Base-by-base conservation (phyloP, 2,888 invertebrate genomes). In the Alitta virens region DNA sequence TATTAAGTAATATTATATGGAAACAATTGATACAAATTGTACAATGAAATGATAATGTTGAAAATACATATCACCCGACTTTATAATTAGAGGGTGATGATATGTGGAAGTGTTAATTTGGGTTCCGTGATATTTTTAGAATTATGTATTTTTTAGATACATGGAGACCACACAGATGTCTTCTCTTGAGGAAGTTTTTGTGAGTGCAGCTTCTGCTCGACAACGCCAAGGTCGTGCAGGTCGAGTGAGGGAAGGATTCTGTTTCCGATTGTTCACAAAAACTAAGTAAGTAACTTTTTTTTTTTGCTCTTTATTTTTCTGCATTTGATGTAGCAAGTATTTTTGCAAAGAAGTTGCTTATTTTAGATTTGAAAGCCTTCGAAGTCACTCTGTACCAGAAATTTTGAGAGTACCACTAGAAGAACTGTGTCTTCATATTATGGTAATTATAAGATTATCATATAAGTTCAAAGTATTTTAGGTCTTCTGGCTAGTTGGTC, bases 171-270 rank as follows among this genome's bases (percentile, higher is more conserved):
- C 74, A 66, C 76, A 75, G 68, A 77, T 80, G 77, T 77, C 75
- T 64, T 65, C 73, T 1, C 67, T 80, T 50, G 71, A 74, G 57
- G 79, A 80, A 63, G 78, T 78, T 26, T 77, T 73, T 63, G 73
- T 79, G 52, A 77, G 78, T 66, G 72, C 77, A 62, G 80, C 80
- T 26, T 78, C 73, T 65, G 77, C 75, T 50, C 73, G 75, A 58
- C 80, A 80, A 67, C 67, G 80, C 27, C 72, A 75, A 33, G 80
- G 80, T 1, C 60, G 80, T 33, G 79, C 79, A 27, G 80, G 80
- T 0, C 66, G 80, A 16, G 78, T 79, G 16, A 65, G 70, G 24
- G 72, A 74, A 14, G 80, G 80, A 0, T 70, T 71, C 67, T 79
- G 79, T 63, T 78, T 78, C 63, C 67, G 79, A 43, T 66, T 80